Evolutionary conservation across 30 jellyfish, hydroid and myxozoan genomes (phyloP).

Genomic region (Aurelia aurita): DNA sequence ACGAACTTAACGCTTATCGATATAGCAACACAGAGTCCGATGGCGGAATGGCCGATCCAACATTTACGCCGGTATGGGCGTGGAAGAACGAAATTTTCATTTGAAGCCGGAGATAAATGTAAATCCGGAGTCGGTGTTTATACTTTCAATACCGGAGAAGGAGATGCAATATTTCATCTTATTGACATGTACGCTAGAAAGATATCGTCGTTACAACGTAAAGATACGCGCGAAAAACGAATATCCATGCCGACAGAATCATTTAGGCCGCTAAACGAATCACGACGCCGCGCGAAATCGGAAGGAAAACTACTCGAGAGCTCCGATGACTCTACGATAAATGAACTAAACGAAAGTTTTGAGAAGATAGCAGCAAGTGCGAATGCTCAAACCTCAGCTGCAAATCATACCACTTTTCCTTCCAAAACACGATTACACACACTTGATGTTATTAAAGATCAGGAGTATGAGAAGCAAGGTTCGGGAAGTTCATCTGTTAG

Average conservation of each 20-base stretch:
- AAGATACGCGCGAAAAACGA: slow-evolving; percentile 62
- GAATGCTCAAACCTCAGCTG: not conserved
- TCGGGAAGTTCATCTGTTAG: not conserved
- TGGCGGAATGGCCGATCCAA: slow-evolving; percentile 99
- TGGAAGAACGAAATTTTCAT: slow-evolving; percentile 96
- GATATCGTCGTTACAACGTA: slow-evolving; percentile 66
- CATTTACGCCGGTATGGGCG: slow-evolving; percentile 96
- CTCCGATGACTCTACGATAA: slow-evolving; percentile 58
- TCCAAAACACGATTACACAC: slow-evolving; percentile 17
- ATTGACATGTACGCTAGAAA: slow-evolving; percentile 91
- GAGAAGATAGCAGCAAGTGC: slow-evolving; percentile 24
- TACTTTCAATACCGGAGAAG: slow-evolving; percentile 96
- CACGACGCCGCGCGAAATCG: slow-evolving; percentile 84
- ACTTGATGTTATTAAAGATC: slow-evolving; percentile 48
- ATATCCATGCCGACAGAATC: slow-evolving; percentile 78
- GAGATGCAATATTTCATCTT: slow-evolving; percentile 94
- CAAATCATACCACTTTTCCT: slow-evolving; percentile 27
- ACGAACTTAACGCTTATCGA: slow-evolving; percentile 67
- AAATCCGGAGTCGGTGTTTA: slow-evolving; percentile 91
- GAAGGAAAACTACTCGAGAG: slow-evolving; percentile 89
- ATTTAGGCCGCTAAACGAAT: slow-evolving; percentile 74
- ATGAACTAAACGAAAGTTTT: slow-evolving; percentile 58
- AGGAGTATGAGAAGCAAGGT: slow-evolving; percentile 19
- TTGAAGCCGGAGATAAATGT: slow-evolving; percentile 98
- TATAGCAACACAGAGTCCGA: slow-evolving; percentile 63